Evolutionary conservation across 2,113 vertebrate species (phyloP), one percentile per base, ranked within the genome.

Genomic region (Lepisosteus oculatus): DNA sequence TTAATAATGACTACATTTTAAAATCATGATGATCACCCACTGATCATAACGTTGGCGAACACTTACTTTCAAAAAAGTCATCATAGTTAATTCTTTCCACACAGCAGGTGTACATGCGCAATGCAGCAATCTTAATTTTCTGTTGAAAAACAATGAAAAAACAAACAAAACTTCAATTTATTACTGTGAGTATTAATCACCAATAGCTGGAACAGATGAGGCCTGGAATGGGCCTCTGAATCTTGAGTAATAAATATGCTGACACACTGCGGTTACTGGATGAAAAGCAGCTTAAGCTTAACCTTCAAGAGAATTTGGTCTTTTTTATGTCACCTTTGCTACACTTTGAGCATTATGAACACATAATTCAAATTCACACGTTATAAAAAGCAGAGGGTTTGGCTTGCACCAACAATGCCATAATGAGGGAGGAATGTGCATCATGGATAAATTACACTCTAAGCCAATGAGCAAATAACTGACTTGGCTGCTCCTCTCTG

Each of bases 91-190:
- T 92, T 86, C 93, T 95, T 85, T 99, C 97, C 74, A 98, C 97
- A 1, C 97, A 99, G 89, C 95, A 97, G 0, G 96, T 97, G 85
- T 99, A 99, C 97, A 98, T 99, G 42, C 96, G 95, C 86, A 99
- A 74, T 3, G 94, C 97, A 4, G 97, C 97, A 42, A 99, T 96
- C 90, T 97, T 99, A 77, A 99, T 93, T 90, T 99, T 99, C 97
- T 99, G 84, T 55, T 85, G 69, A 79, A 72, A 83, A 74, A 81
- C 65, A 85, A 83, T 13, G 71, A 80, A 71, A 44, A 3, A 76
- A 69, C 66, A 29, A 29, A 74, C 64, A 70, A 64, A 7, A 71
- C 4, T 61, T 29, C 29, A 29, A 29, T 61, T 43, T n/a, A 72
- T 41, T 54, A 51, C 8, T 45, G 61, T 63, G 8, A 61, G 8